Base-by-base conservation (phyloP, 1,140 invertebrate genomes). In the Drosophila leontia region DNA sequence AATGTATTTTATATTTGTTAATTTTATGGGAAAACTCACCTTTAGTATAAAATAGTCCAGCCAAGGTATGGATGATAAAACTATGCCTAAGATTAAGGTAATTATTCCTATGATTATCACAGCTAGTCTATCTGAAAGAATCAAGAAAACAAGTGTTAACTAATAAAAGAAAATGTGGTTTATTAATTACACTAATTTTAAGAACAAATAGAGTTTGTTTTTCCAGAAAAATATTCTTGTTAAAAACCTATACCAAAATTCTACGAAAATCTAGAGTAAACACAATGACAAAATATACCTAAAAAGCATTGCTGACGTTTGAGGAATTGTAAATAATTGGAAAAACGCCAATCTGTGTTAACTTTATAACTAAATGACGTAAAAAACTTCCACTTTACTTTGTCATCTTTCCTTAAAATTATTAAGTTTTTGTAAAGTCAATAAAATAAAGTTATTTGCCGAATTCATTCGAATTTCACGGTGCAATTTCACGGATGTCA, bases 61-160 rank as follows among this genome's bases (percentile, higher is more conserved):
- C 96, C 96, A 97, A 56, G 96, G 96, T 92, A 97, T 96, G 74
- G 96, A 96, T 37, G 96, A 96, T 41, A 97, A 94, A 65, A 97
- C 95, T 72, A 97, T 96, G 58, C 96, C 96, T 81, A 97, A 94
- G 29, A 95, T 95, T 79, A 97, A 94, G 29, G 96, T 96, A 77
- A 96, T 94, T 78, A 97, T 93, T 78, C 96, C 96, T 88, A 97
- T 94, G 75, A 96, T 93, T 83, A 97, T 96, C 48, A 97, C 95
- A 70, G 95, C 95, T 78, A 97, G 93, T 85, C 96, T 95, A 93
- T 96, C 96, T 97, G 95, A 11, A 96, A 96, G 80, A 93, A 93
- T 92, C 63, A 91, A 67, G 4, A 50, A 41, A 19, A 4, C 0
- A 1, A 19, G 8, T 1, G 12, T 23, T 39, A n/a, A 4, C 29